Base-by-base conservation (phyloP, 2,113 vertebrate genomes). In the Abramis brama region DNA sequence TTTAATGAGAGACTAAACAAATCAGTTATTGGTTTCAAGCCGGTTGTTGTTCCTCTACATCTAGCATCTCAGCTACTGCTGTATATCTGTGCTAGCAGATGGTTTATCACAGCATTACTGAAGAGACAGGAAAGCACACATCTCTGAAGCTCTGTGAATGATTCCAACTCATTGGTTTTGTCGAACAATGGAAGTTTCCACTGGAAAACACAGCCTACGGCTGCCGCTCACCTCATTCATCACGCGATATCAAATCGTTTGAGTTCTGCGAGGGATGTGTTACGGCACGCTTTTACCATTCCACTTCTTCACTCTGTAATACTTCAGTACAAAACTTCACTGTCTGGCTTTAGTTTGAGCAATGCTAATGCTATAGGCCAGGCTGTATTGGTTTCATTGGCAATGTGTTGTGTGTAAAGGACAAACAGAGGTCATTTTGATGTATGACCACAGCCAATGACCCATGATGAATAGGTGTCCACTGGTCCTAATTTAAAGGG, bases 131-230 rank as follows among this genome's bases (percentile, higher is more conserved):
- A 8, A 25, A 33, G 25, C 75, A 55, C 25, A 27, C 3, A 43
- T 82, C 57, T 21, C 52, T 33, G 15, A 19, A 68, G 64, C 59
- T 62, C 25, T 55, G 75, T 55, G 11, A 43, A 77, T 43, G 13
- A 64, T 25, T 86, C n/a, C 19, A 55, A 10, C 50, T 78, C 33
- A 70, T 15, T 30, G 74, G 74, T 36, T 70, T 47, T 36, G 79
- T 15, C 39, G 25, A 33, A 47, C 43, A 39, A 59, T 45, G 33
- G 60, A 87, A 70, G 73, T 83, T 83, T 83, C 86, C 86, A 78
- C 36, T 45, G 71, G 57, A 73, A 68, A 86, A 68, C 78, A 85
- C 73, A 45, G 19, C 62, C 78, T 19, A 45, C 10, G 83, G 50
- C 25, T 45, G 30, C 64, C 1, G 17, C 12, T 17, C 2, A 25